Evolutionary conservation across 2,113 vertebrate species (phyloP).

Genomic region (Lethenteron camtschaticum): DNA sequence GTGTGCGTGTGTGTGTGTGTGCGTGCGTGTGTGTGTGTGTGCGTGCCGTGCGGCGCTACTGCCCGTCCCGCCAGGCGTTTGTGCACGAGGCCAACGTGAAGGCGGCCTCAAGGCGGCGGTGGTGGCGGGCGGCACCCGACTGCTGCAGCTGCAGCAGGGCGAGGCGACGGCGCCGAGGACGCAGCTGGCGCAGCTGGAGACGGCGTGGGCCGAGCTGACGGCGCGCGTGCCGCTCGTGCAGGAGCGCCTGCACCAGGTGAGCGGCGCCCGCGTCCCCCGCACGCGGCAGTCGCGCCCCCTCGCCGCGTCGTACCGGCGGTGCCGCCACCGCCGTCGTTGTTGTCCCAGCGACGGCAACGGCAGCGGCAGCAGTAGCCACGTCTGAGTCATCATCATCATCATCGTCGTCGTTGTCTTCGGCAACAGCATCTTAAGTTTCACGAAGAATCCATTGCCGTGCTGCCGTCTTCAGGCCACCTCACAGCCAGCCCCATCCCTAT

Average conservation of each 20-base stretch:
- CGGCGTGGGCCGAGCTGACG: conserved; percentile 39
- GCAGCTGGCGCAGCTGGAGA: conserved; percentile 33
- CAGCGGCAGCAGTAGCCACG: no score
- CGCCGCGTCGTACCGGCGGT: no score
- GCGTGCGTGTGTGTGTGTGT: background rate
- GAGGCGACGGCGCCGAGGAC: conserved; percentile 26
- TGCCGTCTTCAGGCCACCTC: no score
- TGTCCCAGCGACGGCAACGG: no score
- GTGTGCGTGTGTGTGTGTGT: background rate
- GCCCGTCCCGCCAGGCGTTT: conserved; percentile 26
- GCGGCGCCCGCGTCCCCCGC: background rate
- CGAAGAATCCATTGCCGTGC: no score
- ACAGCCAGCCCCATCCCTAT: no score
- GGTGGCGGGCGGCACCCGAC: conserved; percentile 32
- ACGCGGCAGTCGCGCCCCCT: no score
- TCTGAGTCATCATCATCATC: no score
- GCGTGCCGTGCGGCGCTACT: background rate
- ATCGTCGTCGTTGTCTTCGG: no score
- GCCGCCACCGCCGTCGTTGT: no score
- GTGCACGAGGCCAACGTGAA: conserved; percentile 39
- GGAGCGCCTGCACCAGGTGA: conserved; percentile 47
- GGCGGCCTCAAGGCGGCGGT: conserved; percentile 36
- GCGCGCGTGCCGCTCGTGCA: conserved; percentile 29
- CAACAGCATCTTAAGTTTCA: no score
- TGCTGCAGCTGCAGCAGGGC: conserved; percentile 31